These are phyloP conservation scores for Hyposoter didymator DNA, from an alignment of 2,888 invertebrate species.

Conservation along the genomic window DNA sequence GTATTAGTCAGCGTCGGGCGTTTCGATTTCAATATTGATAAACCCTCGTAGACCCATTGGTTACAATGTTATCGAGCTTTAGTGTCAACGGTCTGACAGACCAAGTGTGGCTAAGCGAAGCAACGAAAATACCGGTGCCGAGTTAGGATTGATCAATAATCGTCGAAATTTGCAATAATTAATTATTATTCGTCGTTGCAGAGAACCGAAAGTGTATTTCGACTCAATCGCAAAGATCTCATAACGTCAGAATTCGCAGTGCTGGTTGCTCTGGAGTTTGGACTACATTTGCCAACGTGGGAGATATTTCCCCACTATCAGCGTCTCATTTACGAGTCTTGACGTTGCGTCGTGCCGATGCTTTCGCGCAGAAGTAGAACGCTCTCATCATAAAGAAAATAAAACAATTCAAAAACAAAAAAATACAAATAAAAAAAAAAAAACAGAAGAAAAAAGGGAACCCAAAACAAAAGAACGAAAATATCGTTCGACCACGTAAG, in stretches of 20 bases:
- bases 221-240: constrained; percentile 95
- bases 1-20: too few relatives aligned
- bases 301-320: constrained; percentile 98
- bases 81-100: too few relatives aligned
- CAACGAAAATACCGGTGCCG: too few relatives aligned
- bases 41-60: too few relatives aligned
- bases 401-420: constrained; percentile 11
- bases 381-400: constrained; percentile 60
- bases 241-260: constrained; percentile 97
- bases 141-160: not conserved
- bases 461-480: constrained; percentile 9
- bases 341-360: constrained; percentile 84
- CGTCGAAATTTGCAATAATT: not conserved
- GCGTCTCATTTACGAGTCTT: constrained; percentile 96
- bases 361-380: constrained; percentile 67
- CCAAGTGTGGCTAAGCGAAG: too few relatives aligned
- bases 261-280: constrained; percentile 97
- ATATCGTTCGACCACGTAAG: constrained; percentile 1
- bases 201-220: constrained; percentile 96
- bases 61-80: too few relatives aligned
- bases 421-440: constrained; percentile 24
- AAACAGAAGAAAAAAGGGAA: not conserved
- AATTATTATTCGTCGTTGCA: constrained; percentile 80
- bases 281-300: constrained; percentile 95
- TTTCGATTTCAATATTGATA: too few relatives aligned